Evolutionary conservation across 1,140 invertebrate species (phyloP).

Genomic region (Chrysopa pallens): DNA sequence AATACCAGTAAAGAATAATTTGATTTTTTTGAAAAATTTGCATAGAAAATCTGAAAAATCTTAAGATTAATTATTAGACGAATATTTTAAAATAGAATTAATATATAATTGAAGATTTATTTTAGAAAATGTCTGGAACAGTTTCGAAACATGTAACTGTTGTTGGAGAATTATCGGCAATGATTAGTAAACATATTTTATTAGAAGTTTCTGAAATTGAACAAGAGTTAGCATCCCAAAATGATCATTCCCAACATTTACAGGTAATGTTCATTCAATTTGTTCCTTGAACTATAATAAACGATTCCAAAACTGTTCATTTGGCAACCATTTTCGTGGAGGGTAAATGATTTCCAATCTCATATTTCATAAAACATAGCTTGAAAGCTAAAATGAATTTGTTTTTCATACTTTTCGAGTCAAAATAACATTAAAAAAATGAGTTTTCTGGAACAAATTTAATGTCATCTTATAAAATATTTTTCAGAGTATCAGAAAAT

Average conservation of each 20-base stretch:
- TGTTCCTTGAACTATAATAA: no score
- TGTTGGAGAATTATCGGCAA: slow-evolving; percentile 80
- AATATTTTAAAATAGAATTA: background rate
- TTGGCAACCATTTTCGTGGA: no score
- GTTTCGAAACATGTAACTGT: slow-evolving; percentile 95
- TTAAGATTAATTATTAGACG: background rate
- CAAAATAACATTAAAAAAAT: no score
- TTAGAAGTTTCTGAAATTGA: slow-evolving; percentile 91
- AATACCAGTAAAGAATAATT: slow-evolving; percentile 4
- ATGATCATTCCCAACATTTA: slow-evolving; percentile 76
- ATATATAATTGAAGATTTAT: slow-evolving; percentile 6
- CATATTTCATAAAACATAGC: no score
- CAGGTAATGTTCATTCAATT: slow-evolving; percentile 33
- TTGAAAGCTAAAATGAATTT: no score
- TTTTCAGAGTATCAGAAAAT: slow-evolving; percentile 17
- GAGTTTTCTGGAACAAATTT: no score
- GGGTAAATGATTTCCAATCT: no score
- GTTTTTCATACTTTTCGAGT: no score
- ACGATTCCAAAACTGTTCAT: no score
- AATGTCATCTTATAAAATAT: no score
- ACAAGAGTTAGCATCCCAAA: slow-evolving; percentile 87
- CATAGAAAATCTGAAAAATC: background rate
- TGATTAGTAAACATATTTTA: slow-evolving; percentile 61
- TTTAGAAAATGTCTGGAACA: slow-evolving; percentile 90
- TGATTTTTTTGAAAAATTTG: background rate